These are phyloP conservation scores for Myotis daubentonii DNA, from an alignment of 2,797 vertebrate genomes.

Conservation along the genomic window DNA sequence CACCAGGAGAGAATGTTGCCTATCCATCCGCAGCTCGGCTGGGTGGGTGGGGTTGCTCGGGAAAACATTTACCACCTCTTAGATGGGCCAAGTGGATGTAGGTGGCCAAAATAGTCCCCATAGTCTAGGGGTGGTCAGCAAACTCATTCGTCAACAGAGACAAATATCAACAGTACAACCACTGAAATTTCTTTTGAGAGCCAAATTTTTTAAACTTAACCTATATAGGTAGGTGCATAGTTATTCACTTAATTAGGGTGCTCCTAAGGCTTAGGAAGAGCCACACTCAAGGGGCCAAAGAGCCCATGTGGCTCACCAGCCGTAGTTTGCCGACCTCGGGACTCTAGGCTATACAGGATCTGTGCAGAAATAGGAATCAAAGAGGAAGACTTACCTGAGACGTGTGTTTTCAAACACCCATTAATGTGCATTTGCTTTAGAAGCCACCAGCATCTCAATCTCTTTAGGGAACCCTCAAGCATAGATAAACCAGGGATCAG, in stretches of 20 bases:
- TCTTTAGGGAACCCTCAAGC: not conserved
- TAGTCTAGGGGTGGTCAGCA: too few species aligned
- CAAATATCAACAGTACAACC: too few species aligned
- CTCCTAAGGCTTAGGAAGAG: too few species aligned
- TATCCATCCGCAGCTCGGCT: not conserved
- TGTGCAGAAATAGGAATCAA: conserved; percentile 66
- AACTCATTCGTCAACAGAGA: too few species aligned
- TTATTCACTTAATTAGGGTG: too few species aligned
- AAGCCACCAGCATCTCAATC: conserved; percentile 37
- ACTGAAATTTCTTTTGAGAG: too few species aligned
- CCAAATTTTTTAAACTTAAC: too few species aligned
- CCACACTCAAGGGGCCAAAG: too few species aligned
- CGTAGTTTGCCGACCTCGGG: too few species aligned
- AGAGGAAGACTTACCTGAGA: conserved; percentile 60
- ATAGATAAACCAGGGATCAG: conserved; percentile 41
- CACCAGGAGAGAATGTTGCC: not conserved
- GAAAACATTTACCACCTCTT: conserved; percentile 51
- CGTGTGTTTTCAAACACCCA: conserved; percentile 44
- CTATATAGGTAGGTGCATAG: too few species aligned
- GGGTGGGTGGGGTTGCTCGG: not conserved
- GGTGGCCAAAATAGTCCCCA: conserved; percentile 57
- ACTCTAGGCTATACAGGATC: conserved; percentile 56
- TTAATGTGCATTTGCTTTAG: conserved; percentile 58
- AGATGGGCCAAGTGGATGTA: not conserved
- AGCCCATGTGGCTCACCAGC: too few species aligned